Evolutionary conservation across 2,888 invertebrate genomes (phyloP).

Genomic region (Pteria penguin): DNA sequence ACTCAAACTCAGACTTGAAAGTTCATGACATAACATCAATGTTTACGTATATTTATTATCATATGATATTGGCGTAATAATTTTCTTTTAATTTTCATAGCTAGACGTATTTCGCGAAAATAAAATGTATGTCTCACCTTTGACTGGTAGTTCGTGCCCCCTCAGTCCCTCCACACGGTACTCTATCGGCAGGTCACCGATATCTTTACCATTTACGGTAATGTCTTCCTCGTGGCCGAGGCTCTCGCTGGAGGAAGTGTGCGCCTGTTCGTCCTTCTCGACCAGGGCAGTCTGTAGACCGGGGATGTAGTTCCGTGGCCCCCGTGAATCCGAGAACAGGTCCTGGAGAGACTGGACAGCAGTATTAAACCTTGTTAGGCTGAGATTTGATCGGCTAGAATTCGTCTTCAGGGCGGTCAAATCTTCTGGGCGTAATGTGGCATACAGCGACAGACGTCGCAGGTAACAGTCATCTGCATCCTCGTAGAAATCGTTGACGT

Average conservation of each 20-base stretch:
- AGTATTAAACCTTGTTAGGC: neutral
- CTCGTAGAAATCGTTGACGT: neutral
- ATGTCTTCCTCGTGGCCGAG: neutral
- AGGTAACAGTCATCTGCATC: neutral
- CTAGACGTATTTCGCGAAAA: neutral
- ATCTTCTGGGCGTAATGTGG: conserved; percentile 47
- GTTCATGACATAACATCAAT: too few species aligned
- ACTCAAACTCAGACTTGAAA: too few species aligned
- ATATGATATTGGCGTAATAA: too few species aligned
- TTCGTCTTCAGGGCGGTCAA: conserved; percentile 20
- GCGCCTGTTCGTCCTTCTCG: conserved; percentile 7
- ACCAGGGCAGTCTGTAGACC: neutral
- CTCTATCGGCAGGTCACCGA: conserved; percentile 31
- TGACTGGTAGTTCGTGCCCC: conserved; percentile 51
- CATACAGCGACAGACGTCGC: conserved; percentile 47
- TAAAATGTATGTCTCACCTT: conserved; percentile 36
- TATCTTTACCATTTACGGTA: conserved; percentile 23
- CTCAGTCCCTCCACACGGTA: conserved; percentile 38
- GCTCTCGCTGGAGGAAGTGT: conserved; percentile 15
- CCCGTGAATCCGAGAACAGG: conserved; percentile 22
- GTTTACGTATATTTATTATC: too few species aligned
- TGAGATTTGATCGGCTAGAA: too few species aligned
- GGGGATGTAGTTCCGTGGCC: neutral
- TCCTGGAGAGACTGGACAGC: conserved; percentile 36
- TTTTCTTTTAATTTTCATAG: neutral